Evolutionary conservation across 2,113 vertebrate species (phyloP).

Genomic region (Datnioides undecimradiatus): DNA sequence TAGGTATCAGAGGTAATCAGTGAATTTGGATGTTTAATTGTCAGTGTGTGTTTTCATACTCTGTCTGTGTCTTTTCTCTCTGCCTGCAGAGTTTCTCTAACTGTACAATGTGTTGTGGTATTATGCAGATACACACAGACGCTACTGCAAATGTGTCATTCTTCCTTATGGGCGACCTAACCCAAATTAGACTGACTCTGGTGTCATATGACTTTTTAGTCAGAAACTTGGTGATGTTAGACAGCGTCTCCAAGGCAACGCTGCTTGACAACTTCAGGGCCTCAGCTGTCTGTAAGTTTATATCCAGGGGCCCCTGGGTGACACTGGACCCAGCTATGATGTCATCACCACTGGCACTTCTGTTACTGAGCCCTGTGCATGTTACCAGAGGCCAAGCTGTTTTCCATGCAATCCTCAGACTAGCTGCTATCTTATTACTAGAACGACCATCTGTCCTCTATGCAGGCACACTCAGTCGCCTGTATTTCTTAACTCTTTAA

Average conservation of each 20-base stretch:
- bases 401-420: constrained; percentile 61
- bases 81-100: not conserved
- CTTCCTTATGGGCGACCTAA: too few species aligned
- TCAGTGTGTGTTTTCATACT: constrained; percentile 15
- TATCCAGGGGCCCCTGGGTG: constrained; percentile 65
- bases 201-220: not conserved
- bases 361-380: constrained; percentile 55
- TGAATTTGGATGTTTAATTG: constrained; percentile 12
- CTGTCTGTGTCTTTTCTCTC: not conserved
- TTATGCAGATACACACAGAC: not conserved
- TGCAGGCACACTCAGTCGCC: constrained; percentile 7
- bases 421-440: constrained; percentile 68
- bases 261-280: constrained; percentile 34
- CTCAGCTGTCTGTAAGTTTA: constrained; percentile 74
- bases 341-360: constrained; percentile 55
- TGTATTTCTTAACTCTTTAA: constrained; percentile 39
- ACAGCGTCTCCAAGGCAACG: constrained; percentile 46
- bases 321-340: constrained; percentile 68
- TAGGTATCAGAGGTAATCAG: too few species aligned
- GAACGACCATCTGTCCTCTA: constrained; percentile 61
- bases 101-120: not conserved
- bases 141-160: not conserved
- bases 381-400: constrained; percentile 64
- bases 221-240: constrained; percentile 45
- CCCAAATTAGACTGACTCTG: not conserved